Base-by-base conservation (phyloP, 1,140 invertebrate species). In the Drosophila repleta region DNA sequence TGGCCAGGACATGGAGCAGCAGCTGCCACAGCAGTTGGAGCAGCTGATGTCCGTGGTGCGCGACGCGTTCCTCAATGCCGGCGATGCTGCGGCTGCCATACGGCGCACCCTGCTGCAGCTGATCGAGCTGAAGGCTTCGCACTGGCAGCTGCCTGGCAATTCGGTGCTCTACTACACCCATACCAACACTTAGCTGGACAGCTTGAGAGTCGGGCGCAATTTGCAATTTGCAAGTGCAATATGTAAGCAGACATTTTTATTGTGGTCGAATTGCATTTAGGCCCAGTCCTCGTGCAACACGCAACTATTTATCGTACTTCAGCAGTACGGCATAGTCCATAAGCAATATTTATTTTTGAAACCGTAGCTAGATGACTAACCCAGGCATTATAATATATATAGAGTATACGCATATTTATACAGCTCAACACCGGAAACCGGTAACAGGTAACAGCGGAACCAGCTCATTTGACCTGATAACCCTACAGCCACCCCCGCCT, bases 141-240 rank as follows among this genome's bases (percentile, higher is more conserved):
- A 96, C 83, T 98, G 97, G 97, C 96, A 97, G 90, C 93, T 98
- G 46, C 96, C 96, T 17, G 96, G 96, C 21, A 95, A 96, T 5
- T 96, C 97, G 2, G 96, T 97, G 32, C 94, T 97, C 51, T 98
- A 98, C 92, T 98, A 98, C 92, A 97, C 97, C 91, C 96, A 96
- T 48, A 94, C 94, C 49, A 88, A 88, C 49, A 87, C 85, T 15
- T 85, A 80, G 32, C 1, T 1, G 18, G 6, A 45, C 5, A 39
- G 3, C n/a, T 32, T 20, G 66, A 56, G 6, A 20, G 35, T 32
- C 52, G 78, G 71, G 32, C 51, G 78, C 78, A 85, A 85, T 81
- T 73, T 69, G 66, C 39, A 43, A 17, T 74, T 73, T 69, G 66
- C 39, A 43, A 17, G 69, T 24, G 60, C 62, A 74, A 85, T 79